Conservation (phyloP, 2,113 vertebrate species). For the Arothron firmamentum region DNA sequence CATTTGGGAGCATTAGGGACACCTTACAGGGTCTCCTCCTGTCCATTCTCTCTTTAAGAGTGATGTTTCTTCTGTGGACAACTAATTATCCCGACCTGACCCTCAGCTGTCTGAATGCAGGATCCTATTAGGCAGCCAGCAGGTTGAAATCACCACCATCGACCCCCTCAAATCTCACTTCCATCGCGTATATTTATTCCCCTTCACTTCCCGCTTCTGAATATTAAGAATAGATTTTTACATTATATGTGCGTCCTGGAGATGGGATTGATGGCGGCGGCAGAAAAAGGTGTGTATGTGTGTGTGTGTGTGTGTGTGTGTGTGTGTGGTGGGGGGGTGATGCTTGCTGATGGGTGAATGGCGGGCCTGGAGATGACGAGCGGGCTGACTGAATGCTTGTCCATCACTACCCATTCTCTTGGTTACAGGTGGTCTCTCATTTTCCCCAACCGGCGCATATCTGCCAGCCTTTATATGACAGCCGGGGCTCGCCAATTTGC, state of each 20-base stretch:
- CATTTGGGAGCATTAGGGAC: conserved; percentile 47
- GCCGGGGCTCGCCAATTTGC: conserved; percentile 97
- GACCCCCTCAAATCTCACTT: conserved; percentile 61
- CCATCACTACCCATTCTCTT: conserved; percentile 94
- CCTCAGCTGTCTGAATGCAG: conserved; percentile 94
- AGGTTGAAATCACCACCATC: conserved; percentile 80
- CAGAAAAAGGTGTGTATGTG: conserved; percentile 71
- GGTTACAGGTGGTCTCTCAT: conserved; percentile 99
- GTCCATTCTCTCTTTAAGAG: conserved; percentile 63
- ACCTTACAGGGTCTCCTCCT: conserved; percentile 48
- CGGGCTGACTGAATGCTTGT: conserved; percentile 92
- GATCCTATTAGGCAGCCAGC: conserved; percentile 93
- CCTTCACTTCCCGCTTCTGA: conserved; percentile 92
- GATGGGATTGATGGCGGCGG: conserved; percentile 66
- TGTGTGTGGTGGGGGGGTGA: conserved; percentile 56
- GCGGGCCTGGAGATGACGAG: conserved; percentile 87
- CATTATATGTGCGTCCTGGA: conserved; percentile 78
- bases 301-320: not conserved
- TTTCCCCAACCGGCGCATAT: conserved; percentile 91
- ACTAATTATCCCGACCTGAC: conserved; percentile 93
- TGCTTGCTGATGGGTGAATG: conserved; percentile 83
- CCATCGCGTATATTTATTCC: conserved; percentile 74
- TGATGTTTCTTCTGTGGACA: conserved; percentile 84
- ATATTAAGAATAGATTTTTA: conserved; percentile 99
- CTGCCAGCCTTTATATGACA: conserved; percentile 95